Conservation (phyloP, 2,888 invertebrate genomes). For the Lasioglossum zephyrum region DNA sequence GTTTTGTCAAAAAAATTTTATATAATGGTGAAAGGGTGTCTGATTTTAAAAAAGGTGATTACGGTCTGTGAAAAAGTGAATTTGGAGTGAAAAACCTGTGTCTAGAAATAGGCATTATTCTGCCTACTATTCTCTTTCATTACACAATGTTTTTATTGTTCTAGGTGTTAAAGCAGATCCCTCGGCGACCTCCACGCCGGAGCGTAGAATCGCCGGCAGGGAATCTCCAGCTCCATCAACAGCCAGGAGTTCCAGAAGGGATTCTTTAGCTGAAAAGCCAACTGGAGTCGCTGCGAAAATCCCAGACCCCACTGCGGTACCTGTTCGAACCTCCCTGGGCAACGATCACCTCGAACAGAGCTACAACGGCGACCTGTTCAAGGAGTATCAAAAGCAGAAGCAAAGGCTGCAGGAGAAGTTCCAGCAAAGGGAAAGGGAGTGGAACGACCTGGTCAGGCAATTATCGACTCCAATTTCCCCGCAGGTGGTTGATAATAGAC, state of each 20-base stretch:
- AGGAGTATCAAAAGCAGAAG: conserved; percentile 92
- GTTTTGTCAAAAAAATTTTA: too few species aligned
- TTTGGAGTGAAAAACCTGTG: not conserved
- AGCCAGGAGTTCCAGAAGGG: conserved; percentile 89
- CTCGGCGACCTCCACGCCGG: conserved; percentile 88
- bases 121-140: not conserved
- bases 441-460: conserved; percentile 85
- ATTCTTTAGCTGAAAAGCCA: conserved; percentile 87
- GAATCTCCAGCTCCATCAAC: conserved; percentile 90
- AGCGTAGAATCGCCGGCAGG: conserved; percentile 86
- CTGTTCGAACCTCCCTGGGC: conserved; percentile 74
- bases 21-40: too few species aligned
- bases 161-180: conserved; percentile 79
- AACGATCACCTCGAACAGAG: conserved; percentile 85
- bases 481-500: conserved; percentile 83
- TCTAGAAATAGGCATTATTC: not conserved
- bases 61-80: not conserved
- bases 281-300: conserved; percentile 78
- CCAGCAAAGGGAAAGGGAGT: conserved; percentile 85
- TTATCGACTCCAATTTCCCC: conserved; percentile 82
- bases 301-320: conserved; percentile 80
- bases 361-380: conserved; percentile 89
- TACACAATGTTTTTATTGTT: not conserved
- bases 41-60: not conserved
- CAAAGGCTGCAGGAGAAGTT: conserved; percentile 88